Evolutionary conservation across 2,113 vertebrate species (phyloP), one percentile per base, ranked within the genome.

Genomic region (Carassius carassius): DNA sequence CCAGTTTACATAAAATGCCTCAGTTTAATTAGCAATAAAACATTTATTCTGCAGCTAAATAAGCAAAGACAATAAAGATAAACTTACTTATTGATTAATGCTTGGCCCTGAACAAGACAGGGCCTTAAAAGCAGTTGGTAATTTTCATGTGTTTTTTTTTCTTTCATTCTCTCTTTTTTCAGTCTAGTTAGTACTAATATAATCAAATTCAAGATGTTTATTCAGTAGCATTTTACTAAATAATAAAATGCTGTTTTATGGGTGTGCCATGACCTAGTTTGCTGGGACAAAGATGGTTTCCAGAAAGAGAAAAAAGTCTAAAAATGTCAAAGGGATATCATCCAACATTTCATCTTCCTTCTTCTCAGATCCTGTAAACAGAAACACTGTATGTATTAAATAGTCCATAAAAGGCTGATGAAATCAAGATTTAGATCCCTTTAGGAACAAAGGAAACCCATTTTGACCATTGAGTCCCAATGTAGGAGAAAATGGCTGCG

Each of bases 201-300:
- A 89, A 90, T 92, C 93, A 92, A 88, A 84, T 89, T 90, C 92
- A 92, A 95, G 91, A 89, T 91, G 95, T 96, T 97, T 96, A 95
- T 98, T 97, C 93, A 96, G 94, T 96, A 93, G 83, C 92, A 94
- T 95, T 93, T 96, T 90, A 96, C 95, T 95, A 95, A 93, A 94
- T 91, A 96, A 95, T 94, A 96, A 96, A 95, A 95, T 95, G 93
- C 94, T 97, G 96, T 92, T 93, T 94, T 96, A 96, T 96, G 97
- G 96, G 96, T 96, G 97, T 98, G 96, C 97, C 97, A 91, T 98
- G 97, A 97, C 97, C 97, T 98, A 98, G 96, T 97, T 98, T 97
- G 96, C 96, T 97, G 97, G 93, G 96, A 97, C 96, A 97, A 98
- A 98, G 96, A 97, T 98, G 96, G 96, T 97, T 97, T 96, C 98